Percentiles rank a stretch among this genome's conserved stretches.
Evolutionary conservation across 2,797 vertebrate species (phyloP).

Genomic region (Sebastes iracundus): DNA sequence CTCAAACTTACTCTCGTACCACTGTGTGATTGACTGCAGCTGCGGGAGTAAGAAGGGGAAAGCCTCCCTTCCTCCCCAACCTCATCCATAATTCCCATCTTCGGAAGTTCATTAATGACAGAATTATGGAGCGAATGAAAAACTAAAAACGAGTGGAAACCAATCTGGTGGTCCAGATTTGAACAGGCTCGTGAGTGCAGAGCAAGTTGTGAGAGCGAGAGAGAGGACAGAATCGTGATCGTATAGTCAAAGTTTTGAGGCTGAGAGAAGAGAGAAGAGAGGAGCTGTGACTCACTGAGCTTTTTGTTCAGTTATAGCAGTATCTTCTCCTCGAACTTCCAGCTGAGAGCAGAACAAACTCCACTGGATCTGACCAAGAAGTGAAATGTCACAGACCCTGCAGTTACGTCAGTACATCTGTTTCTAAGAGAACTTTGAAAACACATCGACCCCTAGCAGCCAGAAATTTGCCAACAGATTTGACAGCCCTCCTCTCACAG

Average conservation of each 20-base stretch:
- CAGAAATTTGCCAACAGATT: not conserved
- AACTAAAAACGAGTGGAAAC: constrained; percentile 25
- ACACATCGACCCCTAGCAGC: not conserved
- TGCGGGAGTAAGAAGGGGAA: constrained; percentile 19
- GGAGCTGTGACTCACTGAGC: not conserved
- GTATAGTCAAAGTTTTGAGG: constrained; percentile 23
- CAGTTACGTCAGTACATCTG: not conserved
- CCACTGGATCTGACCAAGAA: constrained; percentile 23
- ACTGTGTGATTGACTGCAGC: constrained; percentile 47
- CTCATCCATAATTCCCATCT: constrained; percentile 64
- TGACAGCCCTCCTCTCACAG: constrained; percentile 5
- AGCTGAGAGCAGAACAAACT: constrained; percentile 28
- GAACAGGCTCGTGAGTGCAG: not conserved
- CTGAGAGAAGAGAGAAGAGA: not conserved
- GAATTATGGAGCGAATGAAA: constrained; percentile 46
- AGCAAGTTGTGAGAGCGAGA: not conserved
- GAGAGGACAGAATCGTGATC: constrained; percentile 9
- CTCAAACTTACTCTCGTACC: not conserved
- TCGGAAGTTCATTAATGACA: constrained; percentile 59
- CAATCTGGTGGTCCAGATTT: constrained; percentile 17
- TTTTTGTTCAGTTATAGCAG: constrained; percentile 4
- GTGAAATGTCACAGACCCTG: constrained; percentile 16
- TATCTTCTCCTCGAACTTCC: constrained; percentile 13
- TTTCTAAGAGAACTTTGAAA: not conserved
- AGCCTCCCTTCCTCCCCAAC: constrained; percentile 51